Evolutionary conservation across 2,797 vertebrate species (phyloP).

Genomic region (Rhadinocentrus ornatus): DNA sequence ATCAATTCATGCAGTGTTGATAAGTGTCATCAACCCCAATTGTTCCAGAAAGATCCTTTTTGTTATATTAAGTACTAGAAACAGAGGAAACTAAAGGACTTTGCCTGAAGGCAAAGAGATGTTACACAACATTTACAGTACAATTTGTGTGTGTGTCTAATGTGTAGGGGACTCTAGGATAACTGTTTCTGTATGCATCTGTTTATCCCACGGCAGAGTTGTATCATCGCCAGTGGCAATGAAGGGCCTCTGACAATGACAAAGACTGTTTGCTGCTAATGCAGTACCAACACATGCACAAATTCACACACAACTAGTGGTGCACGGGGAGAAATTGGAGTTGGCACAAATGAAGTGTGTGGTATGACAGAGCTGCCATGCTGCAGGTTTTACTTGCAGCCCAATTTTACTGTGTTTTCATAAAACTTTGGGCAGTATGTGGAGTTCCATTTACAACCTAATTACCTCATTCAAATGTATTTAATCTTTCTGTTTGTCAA

Average conservation of each 20-base stretch:
- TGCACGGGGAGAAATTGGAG: slow-evolving; percentile 38
- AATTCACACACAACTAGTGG: slow-evolving; percentile 12
- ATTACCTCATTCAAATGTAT: background rate
- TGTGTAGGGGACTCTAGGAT: slow-evolving; percentile 64
- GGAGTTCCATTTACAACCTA: slow-evolving; percentile 22
- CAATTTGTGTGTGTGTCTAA: slow-evolving; percentile 12
- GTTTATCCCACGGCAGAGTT: slow-evolving; percentile 70
- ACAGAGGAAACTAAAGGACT: slow-evolving; percentile 53
- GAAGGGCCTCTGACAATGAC: slow-evolving; percentile 70
- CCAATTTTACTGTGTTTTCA: slow-evolving; percentile 25
- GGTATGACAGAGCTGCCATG: slow-evolving; percentile 40
- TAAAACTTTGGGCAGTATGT: slow-evolving; percentile 14
- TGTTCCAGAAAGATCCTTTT: slow-evolving; percentile 48
- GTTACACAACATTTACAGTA: slow-evolving; percentile 60
- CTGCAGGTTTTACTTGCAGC: slow-evolving; percentile 23
- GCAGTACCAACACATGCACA: slow-evolving; percentile 36
- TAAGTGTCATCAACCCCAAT: slow-evolving; percentile 24
- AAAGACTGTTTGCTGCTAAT: slow-evolving; percentile 62
- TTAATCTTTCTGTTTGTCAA: slow-evolving; percentile 1
- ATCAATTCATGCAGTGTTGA: background rate
- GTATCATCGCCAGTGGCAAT: slow-evolving; percentile 76
- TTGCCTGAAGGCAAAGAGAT: slow-evolving; percentile 68
- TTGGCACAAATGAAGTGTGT: slow-evolving; percentile 41
- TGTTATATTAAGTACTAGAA: slow-evolving; percentile 43
- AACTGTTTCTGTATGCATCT: slow-evolving; percentile 73